Evolutionary conservation across 2,113 vertebrate species (phyloP).

Genomic region (Sterna hirundo): DNA sequence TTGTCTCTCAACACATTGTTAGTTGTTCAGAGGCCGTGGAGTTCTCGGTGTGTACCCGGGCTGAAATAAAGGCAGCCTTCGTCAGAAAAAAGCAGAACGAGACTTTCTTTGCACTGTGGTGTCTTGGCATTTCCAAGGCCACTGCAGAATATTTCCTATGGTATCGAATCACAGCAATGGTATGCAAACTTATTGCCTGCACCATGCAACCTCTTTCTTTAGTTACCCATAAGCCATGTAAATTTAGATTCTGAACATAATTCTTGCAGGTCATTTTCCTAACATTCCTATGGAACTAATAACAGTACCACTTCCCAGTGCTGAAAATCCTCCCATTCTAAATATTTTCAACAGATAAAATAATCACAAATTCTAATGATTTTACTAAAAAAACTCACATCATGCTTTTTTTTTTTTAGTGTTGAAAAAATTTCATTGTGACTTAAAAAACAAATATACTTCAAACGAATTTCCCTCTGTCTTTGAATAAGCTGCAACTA

Average conservation of each 20-base stretch:
- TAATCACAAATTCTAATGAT: not conserved
- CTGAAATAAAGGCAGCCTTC: not conserved
- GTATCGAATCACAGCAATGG: not conserved
- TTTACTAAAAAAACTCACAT: not conserved
- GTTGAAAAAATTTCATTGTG: not conserved
- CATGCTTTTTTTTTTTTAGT: not conserved
- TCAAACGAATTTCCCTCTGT: not conserved
- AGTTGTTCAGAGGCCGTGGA: not conserved
- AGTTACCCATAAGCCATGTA: not conserved
- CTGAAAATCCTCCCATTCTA: not conserved
- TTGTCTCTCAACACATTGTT: not conserved
- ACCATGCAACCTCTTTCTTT: not conserved
- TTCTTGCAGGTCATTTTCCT: not conserved
- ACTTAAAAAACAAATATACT: not conserved
- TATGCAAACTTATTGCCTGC: not conserved
- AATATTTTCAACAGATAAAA: not conserved
- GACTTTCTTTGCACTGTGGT: not conserved
- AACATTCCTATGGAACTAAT: not conserved
- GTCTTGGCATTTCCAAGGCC: not conserved
- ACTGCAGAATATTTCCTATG: not conserved
- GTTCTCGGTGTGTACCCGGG: rapidly evolving
- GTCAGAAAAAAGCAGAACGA: not conserved
- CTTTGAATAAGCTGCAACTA: not conserved
- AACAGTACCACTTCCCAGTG: not conserved
- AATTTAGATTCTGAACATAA: not conserved